phyloP scores from a whole-genome alignment of 2,888 invertebrate genomes.

The Hydropsyche betteni region DNA sequence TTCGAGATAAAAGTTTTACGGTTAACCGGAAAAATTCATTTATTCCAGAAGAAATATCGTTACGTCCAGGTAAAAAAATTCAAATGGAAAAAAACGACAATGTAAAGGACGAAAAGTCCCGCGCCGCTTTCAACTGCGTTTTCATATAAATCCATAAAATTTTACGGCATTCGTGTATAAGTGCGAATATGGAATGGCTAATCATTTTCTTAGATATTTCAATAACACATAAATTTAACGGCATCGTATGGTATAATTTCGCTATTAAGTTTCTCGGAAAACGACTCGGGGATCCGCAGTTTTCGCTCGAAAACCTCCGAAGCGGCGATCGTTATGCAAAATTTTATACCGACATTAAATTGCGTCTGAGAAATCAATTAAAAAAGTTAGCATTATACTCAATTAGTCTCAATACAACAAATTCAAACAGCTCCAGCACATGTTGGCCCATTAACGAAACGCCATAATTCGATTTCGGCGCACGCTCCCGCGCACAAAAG shows the following conservation, averaged over 20 bases:
- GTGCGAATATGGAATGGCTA: conserved; percentile 25
- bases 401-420: too few species aligned
- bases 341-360: too few species aligned
- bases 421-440: too few species aligned
- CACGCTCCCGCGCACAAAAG: neutral
- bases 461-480: too few species aligned
- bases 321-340: neutral
- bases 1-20: neutral
- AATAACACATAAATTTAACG: conserved; percentile 3
- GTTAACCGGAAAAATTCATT: neutral
- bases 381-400: too few species aligned
- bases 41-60: too few species aligned
- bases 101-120: neutral
- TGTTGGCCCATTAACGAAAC: too few species aligned
- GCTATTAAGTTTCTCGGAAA: conserved; percentile 17
- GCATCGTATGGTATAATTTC: conserved; percentile 14
- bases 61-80: neutral
- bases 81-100: neutral
- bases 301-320: neutral
- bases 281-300: conserved; percentile 9
- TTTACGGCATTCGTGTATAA: conserved; percentile 9
- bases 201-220: conserved; percentile 16
- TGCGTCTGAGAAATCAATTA: too few species aligned
- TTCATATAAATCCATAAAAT: conserved; percentile 28
- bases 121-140: neutral